Evolutionary conservation across 2,113 vertebrate species (phyloP), one percentile per base, ranked within the genome.

Genomic region (Dromas ardeola): DNA sequence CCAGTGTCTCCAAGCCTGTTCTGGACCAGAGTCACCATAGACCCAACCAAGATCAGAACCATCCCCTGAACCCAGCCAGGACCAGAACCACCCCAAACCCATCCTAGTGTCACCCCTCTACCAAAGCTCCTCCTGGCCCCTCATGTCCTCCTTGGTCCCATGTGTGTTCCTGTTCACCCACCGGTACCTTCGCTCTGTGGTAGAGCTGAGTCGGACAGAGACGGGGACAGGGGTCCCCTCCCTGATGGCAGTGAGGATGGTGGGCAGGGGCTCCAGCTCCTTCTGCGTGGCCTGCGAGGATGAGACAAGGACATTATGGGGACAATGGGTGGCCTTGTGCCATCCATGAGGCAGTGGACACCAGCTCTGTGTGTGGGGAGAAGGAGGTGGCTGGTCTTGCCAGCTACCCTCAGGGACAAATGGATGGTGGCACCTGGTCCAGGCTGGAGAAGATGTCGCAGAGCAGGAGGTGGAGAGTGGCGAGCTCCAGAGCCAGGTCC

Each of bases 401-500:
- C 6, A 42, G 36, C 21, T 7, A 1, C 81, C 29, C 42, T 8
- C 2, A 15, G 65, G 58, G 63, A 49, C 50, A 26, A 9, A 7
- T 1, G 12, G 17, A 27, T 20, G 36, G 59, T n/a, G 78, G 67
- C 38, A 99, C 99, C 99, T 99, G 98, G 81, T 99, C 96, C 73
- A 98, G 98, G 84, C 97, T 93, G 47, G 98, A 88, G 93, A 99
- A 99, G 88, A 99, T 99, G 71, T 99, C 99, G 0, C 99, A 99
- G 88, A 99, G 98, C 83, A 99, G 98, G 45, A 98, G 97, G 34
- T 99, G 99, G 23, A 99, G 98, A 32, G 99, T 98, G 34, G 99
- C 99, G 6, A 99, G 98, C 49, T 99, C 99, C 94, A 99, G 98
- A 4, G 99, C 99, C 81, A 99, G 97, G 95, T 99, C 99, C 19